phyloP scores from a whole-genome alignment of 1,140 invertebrate genomes.

The Drosophila bocqueti region DNA sequence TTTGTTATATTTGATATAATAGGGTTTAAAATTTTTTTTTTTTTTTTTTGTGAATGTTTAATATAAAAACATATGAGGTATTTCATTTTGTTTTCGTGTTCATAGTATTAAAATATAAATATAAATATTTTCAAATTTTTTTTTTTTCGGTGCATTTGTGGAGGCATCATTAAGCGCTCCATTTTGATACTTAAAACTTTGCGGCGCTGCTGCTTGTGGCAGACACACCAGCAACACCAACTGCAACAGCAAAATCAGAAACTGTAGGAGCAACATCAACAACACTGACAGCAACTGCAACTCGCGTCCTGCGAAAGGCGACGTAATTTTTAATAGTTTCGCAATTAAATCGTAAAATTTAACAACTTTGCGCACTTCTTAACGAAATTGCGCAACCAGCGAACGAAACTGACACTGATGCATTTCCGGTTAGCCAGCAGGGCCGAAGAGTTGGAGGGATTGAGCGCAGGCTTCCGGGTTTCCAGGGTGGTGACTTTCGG shows the following conservation, averaged over 20 bases:
- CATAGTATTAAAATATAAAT: too few relatives aligned
- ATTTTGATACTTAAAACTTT: constrained; percentile 82
- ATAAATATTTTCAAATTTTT: too few relatives aligned
- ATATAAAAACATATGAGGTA: too few relatives aligned
- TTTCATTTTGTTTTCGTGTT: too few relatives aligned
- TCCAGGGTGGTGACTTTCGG: background rate
- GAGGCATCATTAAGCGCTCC: constrained; percentile 77
- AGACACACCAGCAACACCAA: constrained; percentile 26
- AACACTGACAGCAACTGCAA: constrained; percentile 34
- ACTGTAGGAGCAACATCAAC: constrained; percentile 14
- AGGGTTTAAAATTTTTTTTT: too few relatives aligned
- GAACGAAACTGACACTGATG: constrained; percentile 78
- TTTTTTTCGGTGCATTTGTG: constrained; percentile 55
- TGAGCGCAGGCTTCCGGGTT: background rate
- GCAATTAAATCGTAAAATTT: constrained; percentile 85
- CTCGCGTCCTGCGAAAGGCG: constrained; percentile 59
- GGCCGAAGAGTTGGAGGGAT: constrained; percentile 19
- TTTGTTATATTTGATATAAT: too few relatives aligned
- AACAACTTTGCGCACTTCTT: constrained; percentile 84
- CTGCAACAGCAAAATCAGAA: constrained; percentile 22
- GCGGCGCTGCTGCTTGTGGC: constrained; percentile 45
- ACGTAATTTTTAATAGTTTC: constrained; percentile 84
- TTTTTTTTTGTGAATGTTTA: too few relatives aligned
- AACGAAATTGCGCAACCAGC: constrained; percentile 66
- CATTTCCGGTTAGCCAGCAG: constrained; percentile 71